These are phyloP conservation scores for Phyllotis vaccarum DNA, from an alignment of 2,797 vertebrate species.

Conservation along the genomic window DNA sequence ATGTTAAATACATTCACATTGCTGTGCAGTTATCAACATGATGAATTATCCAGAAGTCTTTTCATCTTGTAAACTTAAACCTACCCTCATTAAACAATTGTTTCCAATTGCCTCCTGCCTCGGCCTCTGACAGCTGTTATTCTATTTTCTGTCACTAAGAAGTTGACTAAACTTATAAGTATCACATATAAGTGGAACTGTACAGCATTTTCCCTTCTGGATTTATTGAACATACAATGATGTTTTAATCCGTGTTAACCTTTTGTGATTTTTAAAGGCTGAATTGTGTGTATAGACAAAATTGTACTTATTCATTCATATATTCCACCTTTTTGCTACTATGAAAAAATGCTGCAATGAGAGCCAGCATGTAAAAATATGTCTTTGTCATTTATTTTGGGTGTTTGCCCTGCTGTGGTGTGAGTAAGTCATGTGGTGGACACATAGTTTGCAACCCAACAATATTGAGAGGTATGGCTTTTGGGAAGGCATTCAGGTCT, in stretches of 20 bases:
- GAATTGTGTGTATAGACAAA: background rate
- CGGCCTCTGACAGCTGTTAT: background rate
- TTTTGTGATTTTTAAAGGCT: constrained; percentile 45
- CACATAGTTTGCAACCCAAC: background rate
- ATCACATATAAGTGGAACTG: background rate
- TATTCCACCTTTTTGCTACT: constrained; percentile 1
- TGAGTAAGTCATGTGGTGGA: background rate
- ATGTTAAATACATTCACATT: background rate
- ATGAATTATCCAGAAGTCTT: background rate
- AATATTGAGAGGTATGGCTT: background rate
- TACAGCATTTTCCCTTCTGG: background rate
- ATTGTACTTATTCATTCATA: background rate
- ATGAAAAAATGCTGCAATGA: background rate
- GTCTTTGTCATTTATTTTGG: constrained; percentile 23
- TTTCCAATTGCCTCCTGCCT: background rate
- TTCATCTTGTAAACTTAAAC: background rate
- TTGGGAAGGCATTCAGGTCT: background rate
- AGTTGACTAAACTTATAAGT: background rate
- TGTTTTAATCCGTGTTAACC: background rate
- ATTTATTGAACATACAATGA: background rate
- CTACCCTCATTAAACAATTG: background rate
- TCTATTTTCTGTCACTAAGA: constrained; percentile 25
- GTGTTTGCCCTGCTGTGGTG: background rate
- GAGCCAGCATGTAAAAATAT: background rate
- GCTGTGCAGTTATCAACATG: background rate